A percentile compares a stretch with the other conserved stretches of the same genome.
Conservation (phyloP, 1,140 invertebrate species). For the Lordiphosa collinella region DNA sequence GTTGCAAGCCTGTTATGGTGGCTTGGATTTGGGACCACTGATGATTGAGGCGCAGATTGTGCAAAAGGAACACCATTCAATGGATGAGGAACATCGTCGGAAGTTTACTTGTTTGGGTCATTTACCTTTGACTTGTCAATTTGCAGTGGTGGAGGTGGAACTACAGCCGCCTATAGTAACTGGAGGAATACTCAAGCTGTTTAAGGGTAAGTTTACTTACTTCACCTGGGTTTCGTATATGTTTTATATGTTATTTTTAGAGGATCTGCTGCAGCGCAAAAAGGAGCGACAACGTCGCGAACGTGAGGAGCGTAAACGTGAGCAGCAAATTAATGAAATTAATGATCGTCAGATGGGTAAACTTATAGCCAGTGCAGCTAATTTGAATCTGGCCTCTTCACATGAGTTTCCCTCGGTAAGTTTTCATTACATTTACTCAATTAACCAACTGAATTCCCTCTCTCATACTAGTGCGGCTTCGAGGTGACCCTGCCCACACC, state of each 20-base stretch:
- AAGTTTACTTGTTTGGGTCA: slow-evolving; percentile 92
- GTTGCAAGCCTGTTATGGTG: slow-evolving; percentile 91
- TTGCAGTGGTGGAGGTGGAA: slow-evolving; percentile 93
- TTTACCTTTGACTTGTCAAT: slow-evolving; percentile 93
- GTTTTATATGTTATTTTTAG: slow-evolving; percentile 59
- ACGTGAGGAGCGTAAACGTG: slow-evolving; percentile 85
- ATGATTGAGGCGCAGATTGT: slow-evolving; percentile 87
- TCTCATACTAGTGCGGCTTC: slow-evolving; percentile 58
- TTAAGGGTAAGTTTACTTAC: slow-evolving; percentile 84
- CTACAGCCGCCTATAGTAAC: slow-evolving; percentile 87
- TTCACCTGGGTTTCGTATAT: no score
- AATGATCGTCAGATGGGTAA: slow-evolving; percentile 86
- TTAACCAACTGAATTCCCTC: neutral
- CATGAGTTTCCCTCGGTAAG: slow-evolving; percentile 84
- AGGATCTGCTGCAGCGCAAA: slow-evolving; percentile 84
- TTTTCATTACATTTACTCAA: neutral
- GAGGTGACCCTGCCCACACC: slow-evolving; percentile 66
- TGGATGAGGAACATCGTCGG: slow-evolving; percentile 89
- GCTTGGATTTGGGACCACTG: slow-evolving; percentile 88
- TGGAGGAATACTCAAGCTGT: slow-evolving; percentile 83
- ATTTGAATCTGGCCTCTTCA: slow-evolving; percentile 83
- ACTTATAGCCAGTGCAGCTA: slow-evolving; percentile 80
- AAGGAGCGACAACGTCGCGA: slow-evolving; percentile 83
- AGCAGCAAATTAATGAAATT: slow-evolving; percentile 85
- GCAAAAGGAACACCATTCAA: slow-evolving; percentile 91